A percentile compares a stretch with the other conserved stretches of the same genome.
Evolutionary conservation across 2,888 invertebrate species (phyloP).

Genomic region (Cephus runcator): DNA sequence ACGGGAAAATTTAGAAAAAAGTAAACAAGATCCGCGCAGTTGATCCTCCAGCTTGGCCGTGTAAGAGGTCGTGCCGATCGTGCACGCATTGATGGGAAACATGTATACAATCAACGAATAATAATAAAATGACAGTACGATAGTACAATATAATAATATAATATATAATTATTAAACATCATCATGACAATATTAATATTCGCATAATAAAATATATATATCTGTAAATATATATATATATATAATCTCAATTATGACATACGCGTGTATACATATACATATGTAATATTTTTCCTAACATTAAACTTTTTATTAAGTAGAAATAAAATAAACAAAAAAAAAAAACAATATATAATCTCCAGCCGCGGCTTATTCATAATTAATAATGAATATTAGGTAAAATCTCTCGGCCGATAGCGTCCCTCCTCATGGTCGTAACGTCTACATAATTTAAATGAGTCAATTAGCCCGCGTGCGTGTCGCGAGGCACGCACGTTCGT

Average conservation of each 20-base stretch:
- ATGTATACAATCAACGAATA: background rate
- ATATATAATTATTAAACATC: background rate
- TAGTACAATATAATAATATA: background rate
- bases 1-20: background rate
- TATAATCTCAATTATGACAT: slow-evolving; percentile 28
- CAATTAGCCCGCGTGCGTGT: background rate
- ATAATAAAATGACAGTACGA: background rate
- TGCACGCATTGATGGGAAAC: background rate
- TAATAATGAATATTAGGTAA: slow-evolving; percentile 20
- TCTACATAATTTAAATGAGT: background rate
- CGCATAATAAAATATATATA: slow-evolving; percentile 32
- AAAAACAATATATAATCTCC: slow-evolving; percentile 1
- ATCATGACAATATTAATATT: slow-evolving; percentile 21
- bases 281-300: slow-evolving; percentile 25
- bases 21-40: background rate
- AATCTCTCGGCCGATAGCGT: background rate
- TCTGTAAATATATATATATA: slow-evolving; percentile 13
- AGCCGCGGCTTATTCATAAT: slow-evolving; percentile 26
- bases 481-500: background rate
- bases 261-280: slow-evolving; percentile 26
- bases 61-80: background rate
- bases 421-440: background rate
- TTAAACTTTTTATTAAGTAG: slow-evolving; percentile 17
- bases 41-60: background rate
- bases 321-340: slow-evolving; percentile 20